phyloP scores from a whole-genome alignment of 2,113 vertebrate genomes.

The Chunga burmeisteri region DNA sequence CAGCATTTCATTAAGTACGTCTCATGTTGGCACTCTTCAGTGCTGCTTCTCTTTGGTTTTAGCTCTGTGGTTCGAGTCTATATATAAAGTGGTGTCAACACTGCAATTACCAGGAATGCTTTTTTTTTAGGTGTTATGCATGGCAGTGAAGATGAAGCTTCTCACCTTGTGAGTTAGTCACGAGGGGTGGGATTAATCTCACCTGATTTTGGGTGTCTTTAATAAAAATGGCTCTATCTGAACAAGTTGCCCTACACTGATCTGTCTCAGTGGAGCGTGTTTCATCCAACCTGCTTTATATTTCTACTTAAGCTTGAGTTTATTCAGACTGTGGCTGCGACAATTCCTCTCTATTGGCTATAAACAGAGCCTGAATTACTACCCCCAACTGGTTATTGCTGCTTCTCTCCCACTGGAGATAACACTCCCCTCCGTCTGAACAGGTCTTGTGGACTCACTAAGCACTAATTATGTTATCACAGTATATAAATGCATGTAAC shows the following conservation, averaged over 20 bases:
- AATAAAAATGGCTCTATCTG: background rate
- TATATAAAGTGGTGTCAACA: background rate
- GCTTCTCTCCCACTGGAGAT: background rate
- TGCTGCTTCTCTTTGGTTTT: background rate
- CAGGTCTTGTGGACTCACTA: background rate
- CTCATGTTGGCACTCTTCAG: background rate
- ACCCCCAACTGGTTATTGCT: background rate
- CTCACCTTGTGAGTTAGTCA: background rate
- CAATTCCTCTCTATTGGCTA: background rate
- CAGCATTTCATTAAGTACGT: background rate
- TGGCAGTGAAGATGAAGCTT: background rate
- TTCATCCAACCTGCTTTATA: background rate
- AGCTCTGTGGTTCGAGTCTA: background rate
- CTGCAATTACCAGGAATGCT: background rate
- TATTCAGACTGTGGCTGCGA: background rate
- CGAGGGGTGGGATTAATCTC: background rate
- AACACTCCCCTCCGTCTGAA: background rate
- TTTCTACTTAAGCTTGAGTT: background rate
- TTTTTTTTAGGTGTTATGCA: background rate
- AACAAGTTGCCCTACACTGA: background rate
- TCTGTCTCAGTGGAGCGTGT: background rate
- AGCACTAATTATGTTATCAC: background rate
- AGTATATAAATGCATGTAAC: background rate
- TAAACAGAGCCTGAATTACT: background rate
- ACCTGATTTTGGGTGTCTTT: background rate